These are phyloP conservation scores for Knipowitschia caucasica DNA, from an alignment of 2,797 vertebrate genomes.

Conservation along the genomic window DNA sequence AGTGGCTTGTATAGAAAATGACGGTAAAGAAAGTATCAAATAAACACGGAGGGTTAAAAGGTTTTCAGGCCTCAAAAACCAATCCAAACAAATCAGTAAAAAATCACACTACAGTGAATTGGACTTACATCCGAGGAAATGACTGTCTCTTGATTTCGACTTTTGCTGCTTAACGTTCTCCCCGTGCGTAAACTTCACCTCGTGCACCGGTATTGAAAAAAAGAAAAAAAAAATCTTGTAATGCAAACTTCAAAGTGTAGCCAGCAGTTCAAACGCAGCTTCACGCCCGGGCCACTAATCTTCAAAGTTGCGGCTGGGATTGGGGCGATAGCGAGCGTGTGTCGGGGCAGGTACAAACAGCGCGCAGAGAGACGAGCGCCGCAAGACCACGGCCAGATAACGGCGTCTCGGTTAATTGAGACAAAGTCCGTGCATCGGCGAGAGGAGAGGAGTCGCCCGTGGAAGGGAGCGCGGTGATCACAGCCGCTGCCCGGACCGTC, in stretches of 20 bases:
- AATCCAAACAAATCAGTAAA: too few species aligned
- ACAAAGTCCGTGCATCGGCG: slow-evolving; percentile 58
- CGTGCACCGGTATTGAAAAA: slow-evolving; percentile 27
- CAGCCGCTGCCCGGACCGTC: slow-evolving; percentile 56
- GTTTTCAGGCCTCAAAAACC: too few species aligned
- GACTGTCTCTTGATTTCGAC: too few species aligned
- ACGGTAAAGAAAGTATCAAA: too few species aligned
- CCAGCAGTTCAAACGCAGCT: slow-evolving; percentile 63
- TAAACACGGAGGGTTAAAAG: too few species aligned
- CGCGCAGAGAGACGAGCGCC: slow-evolving; percentile 26
- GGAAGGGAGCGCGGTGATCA: slow-evolving; percentile 64
- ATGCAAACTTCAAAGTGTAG: slow-evolving; percentile 58
- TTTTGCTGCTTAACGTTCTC: too few species aligned
- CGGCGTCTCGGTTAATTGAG: slow-evolving; percentile 71
- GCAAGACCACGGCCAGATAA: slow-evolving; percentile 40
- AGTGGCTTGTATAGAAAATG: too few species aligned
- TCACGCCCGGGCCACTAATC: slow-evolving; percentile 57
- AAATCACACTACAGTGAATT: too few species aligned
- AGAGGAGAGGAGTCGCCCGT: slow-evolving; percentile 46
- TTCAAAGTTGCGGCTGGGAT: slow-evolving; percentile 63
- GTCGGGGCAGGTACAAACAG: slow-evolving; percentile 62
- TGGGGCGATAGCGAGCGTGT: slow-evolving; percentile 51
- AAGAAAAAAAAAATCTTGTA: slow-evolving; percentile 2
- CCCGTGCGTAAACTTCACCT: slow-evolving; percentile 45
- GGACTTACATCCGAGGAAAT: too few species aligned